phyloP scores from a whole-genome alignment of 2,888 invertebrate genomes.

The Scaptomyza tumidula region DNA sequence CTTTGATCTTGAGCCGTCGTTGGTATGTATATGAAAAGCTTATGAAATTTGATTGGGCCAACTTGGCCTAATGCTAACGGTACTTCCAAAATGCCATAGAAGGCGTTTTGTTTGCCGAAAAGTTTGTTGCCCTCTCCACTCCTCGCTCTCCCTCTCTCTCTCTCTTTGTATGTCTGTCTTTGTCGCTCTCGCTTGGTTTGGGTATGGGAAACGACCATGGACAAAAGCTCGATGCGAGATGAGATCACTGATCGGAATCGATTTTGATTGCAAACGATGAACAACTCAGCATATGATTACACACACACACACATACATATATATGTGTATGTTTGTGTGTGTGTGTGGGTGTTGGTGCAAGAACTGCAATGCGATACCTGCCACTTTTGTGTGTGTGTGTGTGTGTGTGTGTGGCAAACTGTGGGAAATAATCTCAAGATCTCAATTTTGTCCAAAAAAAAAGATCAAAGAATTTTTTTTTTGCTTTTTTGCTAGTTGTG shows the following conservation, averaged over 20 bases:
- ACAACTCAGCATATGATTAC: slow-evolving; percentile 13
- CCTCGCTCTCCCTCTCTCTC: background rate
- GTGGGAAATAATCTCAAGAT: slow-evolving; percentile 16
- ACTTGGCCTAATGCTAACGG: slow-evolving; percentile 53
- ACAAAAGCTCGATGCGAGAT: slow-evolving; percentile 55
- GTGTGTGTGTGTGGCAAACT: slow-evolving; percentile 10
- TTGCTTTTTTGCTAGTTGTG: too few species aligned
- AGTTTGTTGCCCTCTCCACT: slow-evolving; percentile 49
- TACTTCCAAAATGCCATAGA: slow-evolving; percentile 72
- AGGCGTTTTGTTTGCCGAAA: slow-evolving; percentile 52
- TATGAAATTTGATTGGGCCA: slow-evolving; percentile 49
- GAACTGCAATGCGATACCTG: slow-evolving; percentile 24
- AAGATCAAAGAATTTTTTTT: too few species aligned
- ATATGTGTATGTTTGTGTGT: slow-evolving; percentile 11
- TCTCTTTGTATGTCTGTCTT: background rate
- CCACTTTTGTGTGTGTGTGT: slow-evolving; percentile 7
- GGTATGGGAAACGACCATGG: slow-evolving; percentile 58
- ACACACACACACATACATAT: background rate
- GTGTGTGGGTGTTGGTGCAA: slow-evolving; percentile 11
- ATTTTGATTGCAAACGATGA: slow-evolving; percentile 37
- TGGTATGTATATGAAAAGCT: slow-evolving; percentile 27
- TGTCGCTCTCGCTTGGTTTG: slow-evolving; percentile 6
- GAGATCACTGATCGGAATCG: slow-evolving; percentile 61
- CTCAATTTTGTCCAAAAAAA: slow-evolving; percentile 18
- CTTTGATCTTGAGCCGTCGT: slow-evolving; percentile 54